A percentile compares a stretch with the other conserved stretches of the same genome.
Conservation (phyloP, 2,113 vertebrate species). For the Micromys minutus region DNA sequence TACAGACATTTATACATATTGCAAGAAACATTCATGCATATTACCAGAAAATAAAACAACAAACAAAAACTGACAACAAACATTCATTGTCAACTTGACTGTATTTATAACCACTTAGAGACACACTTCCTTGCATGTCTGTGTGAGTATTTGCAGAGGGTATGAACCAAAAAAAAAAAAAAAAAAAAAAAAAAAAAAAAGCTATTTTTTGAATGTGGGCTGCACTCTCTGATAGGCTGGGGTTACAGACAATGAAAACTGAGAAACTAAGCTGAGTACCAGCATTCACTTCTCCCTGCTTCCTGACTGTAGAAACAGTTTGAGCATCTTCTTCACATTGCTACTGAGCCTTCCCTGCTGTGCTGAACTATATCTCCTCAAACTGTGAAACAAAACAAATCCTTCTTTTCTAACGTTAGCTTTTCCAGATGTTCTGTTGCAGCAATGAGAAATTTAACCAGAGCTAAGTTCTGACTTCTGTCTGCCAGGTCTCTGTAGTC, state of each 20-base stretch:
- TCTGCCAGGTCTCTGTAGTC: neutral
- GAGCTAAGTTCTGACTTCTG: neutral
- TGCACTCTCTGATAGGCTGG: neutral
- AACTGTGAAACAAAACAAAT: neutral
- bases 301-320: neutral
- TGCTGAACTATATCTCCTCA: neutral
- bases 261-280: neutral
- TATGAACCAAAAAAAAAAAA: neutral
- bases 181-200: too few species aligned
- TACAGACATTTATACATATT: too few species aligned
- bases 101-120: neutral
- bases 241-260: neutral
- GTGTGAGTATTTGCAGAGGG: neutral
- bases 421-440: neutral
- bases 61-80: neutral
- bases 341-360: neutral
- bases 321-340: neutral
- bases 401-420: neutral
- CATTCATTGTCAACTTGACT: neutral
- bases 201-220: too few species aligned
- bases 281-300: neutral
- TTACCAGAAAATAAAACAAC: too few species aligned
- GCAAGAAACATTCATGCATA: neutral
- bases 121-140: too few species aligned
- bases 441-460: neutral